Evolutionary conservation across 2,888 invertebrate species (phyloP).

Genomic region (Lomographa bimaculata): DNA sequence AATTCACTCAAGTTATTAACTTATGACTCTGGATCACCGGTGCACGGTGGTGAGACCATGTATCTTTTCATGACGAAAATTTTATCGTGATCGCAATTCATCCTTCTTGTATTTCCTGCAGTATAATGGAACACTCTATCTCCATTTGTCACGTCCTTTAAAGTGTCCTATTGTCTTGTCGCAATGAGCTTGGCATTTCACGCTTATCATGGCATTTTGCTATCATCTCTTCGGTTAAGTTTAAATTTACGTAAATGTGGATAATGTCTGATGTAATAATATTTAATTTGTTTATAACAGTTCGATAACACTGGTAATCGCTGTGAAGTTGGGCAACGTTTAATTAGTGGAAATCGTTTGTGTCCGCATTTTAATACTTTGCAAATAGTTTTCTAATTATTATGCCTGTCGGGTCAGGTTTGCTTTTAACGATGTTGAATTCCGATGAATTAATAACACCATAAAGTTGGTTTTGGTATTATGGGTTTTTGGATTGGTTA

Average conservation of each 20-base stretch:
- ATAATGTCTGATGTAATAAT: conserved; percentile 30
- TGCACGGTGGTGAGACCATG: too few relatives aligned
- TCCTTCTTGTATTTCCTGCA: conserved; percentile 1
- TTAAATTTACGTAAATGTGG: conserved; percentile 28
- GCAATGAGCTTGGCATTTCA: conserved; percentile 43
- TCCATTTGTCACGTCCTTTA: conserved; percentile 19
- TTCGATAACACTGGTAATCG: conserved; percentile 34
- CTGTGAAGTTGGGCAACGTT: conserved; percentile 38
- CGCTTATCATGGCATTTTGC: conserved; percentile 37
- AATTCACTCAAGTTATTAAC: too few relatives aligned
- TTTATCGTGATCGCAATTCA: not conserved
- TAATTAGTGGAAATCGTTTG: conserved; percentile 37
- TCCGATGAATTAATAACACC: conserved; percentile 8
- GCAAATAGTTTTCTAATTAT: conserved; percentile 24
- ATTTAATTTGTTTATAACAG: conserved; percentile 32
- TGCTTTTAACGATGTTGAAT: conserved; percentile 11
- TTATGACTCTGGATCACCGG: too few relatives aligned
- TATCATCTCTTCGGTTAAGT: conserved; percentile 15
- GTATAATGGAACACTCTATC: conserved; percentile 4
- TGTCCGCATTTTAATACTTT: conserved; percentile 22
- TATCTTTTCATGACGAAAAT: too few relatives aligned
- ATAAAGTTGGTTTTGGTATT: conserved; percentile 4
- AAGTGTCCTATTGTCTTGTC: conserved; percentile 25
- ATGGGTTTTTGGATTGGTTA: too few relatives aligned
- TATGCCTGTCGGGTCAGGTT: conserved; percentile 10